phyloP scores from a whole-genome alignment of 2,113 vertebrate species.

The Glaucomys volans region DNA sequence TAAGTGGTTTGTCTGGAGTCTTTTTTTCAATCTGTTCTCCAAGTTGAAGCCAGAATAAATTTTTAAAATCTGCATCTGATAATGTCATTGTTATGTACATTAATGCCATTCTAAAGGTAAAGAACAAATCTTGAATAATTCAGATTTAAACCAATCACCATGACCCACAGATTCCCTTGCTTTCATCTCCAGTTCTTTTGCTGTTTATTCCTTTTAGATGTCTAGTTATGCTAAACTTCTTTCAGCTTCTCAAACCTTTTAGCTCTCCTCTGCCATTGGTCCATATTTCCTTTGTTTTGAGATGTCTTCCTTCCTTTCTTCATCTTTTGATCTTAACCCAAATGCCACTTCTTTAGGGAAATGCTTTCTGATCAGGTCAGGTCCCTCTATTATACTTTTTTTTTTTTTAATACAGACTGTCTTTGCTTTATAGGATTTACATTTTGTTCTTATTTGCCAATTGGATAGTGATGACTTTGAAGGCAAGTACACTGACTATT shows the following conservation, averaged over 20 bases:
- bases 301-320: not conserved
- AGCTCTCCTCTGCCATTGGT: not conserved
- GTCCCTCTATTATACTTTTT: not conserved
- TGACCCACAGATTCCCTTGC: not conserved
- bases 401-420: not conserved
- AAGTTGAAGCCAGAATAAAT: slow-evolving; percentile 15
- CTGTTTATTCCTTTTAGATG: not conserved
- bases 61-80: slow-evolving; percentile 4
- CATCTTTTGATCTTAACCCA: slow-evolving; percentile 37
- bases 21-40: not conserved
- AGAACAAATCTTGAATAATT: not conserved
- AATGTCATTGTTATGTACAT: not conserved
- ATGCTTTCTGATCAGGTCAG: not conserved
- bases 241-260: slow-evolving; percentile 23
- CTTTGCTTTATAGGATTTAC: slow-evolving; percentile 21
- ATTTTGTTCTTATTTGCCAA: not conserved
- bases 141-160: too few relatives aligned
- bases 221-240: not conserved
- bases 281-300: not conserved
- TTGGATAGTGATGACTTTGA: not conserved
- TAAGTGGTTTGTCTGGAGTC: not conserved
- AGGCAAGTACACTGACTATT: not conserved
- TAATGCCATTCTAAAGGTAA: not conserved
- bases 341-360: slow-evolving; percentile 4
- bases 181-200: not conserved